These are phyloP conservation scores for Prorops nasuta DNA, from an alignment of 1,140 invertebrate species.

Conservation along the genomic window DNA sequence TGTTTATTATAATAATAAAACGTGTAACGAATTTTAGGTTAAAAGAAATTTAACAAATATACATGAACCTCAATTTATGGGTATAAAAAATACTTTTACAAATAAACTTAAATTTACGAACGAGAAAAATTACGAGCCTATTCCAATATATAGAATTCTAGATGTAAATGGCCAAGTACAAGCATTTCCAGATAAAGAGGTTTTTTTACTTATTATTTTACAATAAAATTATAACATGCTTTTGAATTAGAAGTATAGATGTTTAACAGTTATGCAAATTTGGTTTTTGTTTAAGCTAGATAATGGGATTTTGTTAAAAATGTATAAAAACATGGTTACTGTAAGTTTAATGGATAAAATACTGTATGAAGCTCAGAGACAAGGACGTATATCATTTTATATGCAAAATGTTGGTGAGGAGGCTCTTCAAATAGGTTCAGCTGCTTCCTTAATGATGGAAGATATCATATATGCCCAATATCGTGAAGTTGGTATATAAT, in stretches of 20 bases:
- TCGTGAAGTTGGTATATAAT: constrained; percentile 76
- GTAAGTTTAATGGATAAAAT: constrained; percentile 94
- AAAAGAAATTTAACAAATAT: background rate
- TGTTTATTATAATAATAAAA: background rate
- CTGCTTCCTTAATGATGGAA: constrained; percentile 79
- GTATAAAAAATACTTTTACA: constrained; percentile 29
- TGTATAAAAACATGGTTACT: constrained; percentile 87
- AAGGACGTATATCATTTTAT: constrained; percentile 98
- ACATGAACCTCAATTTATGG: constrained; percentile 29
- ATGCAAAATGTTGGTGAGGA: constrained; percentile 99
- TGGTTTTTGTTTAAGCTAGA: constrained; percentile 55
- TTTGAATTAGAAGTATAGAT: no score
- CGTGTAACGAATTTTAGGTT: background rate
- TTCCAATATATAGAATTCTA: constrained; percentile 37
- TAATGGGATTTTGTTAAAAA: constrained; percentile 71
- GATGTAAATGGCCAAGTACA: constrained; percentile 6
- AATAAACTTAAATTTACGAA: constrained; percentile 33
- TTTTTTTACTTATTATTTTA: constrained; percentile 11
- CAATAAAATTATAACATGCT: background rate
- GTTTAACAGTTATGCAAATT: constrained; percentile 1
- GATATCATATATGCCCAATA: constrained; percentile 96
- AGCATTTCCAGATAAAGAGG: constrained; percentile 19
- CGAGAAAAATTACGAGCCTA: constrained; percentile 26
- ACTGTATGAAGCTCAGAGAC: constrained; percentile 96
- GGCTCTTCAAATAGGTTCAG: constrained; percentile 89